A percentile compares a stretch with the other conserved stretches of the same genome.
phyloP scores from a whole-genome alignment of 2,113 vertebrate species.

The Casuarius casuarius region DNA sequence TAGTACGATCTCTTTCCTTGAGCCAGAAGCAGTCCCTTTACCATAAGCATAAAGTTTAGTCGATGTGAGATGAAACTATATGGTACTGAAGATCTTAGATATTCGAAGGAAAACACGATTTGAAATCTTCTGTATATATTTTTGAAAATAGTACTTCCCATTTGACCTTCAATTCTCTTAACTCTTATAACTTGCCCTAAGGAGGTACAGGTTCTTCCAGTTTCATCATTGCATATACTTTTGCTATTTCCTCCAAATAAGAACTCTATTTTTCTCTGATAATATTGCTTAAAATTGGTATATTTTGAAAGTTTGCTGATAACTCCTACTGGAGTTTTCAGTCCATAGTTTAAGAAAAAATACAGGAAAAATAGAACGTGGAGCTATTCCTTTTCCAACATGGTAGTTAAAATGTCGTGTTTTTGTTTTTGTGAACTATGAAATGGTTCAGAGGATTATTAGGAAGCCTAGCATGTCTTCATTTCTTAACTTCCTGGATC shows the following conservation, averaged over 20 bases:
- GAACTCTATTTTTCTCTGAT: background rate
- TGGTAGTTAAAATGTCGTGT: background rate
- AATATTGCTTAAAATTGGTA: background rate
- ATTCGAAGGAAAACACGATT: background rate
- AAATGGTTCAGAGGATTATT: background rate
- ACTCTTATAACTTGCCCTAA: background rate
- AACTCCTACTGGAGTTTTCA: background rate
- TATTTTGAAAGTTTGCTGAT: background rate
- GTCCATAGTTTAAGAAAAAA: background rate
- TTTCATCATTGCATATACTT: background rate
- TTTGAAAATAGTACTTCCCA: background rate
- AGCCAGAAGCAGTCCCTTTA: background rate
- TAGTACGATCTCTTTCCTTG: background rate
- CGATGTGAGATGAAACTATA: background rate
- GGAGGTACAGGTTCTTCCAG: background rate
- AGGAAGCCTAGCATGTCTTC: background rate
- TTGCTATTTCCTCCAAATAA: background rate
- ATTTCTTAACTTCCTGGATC: background rate
- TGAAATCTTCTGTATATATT: background rate
- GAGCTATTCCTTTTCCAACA: background rate
- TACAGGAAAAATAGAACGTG: background rate
- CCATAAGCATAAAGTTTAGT: background rate
- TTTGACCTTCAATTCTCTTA: background rate
- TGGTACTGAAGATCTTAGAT: background rate
- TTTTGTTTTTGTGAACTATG: background rate